Base-by-base conservation (phyloP, 2,113 vertebrate genomes). In the Gobius niger region DNA sequence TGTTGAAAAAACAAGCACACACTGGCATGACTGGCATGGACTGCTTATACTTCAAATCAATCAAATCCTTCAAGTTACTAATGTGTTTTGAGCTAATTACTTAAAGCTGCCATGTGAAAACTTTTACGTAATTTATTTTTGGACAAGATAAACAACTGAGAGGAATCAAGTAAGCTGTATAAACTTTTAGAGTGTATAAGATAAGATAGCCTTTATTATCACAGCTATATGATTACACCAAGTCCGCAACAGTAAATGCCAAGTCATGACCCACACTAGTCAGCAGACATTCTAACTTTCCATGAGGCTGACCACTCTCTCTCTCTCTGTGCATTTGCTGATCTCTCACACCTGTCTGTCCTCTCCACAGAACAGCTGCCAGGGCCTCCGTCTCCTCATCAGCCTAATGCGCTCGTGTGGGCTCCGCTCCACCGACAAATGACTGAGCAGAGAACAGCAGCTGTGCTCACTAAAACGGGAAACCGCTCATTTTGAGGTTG, bases 331-430 rank as follows among this genome's bases (percentile, higher is more conserved):
- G 5, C 24, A 34, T 34, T 40, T 42, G 18, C 67, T 67, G 65
- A 56, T 52, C 60, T 59, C 34, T 69, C 47, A 61, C n/a, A 57
- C 61, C 18, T 59, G 40, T 57, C 0, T 9, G 9, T 66, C 50
- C 80, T 78, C 16, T n/a, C 7, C 16, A 18, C 7, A 52, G 65
- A 67, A 54, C 49, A 80, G 18, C 51, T 1, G 42, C 60, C 67
- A 65, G 70, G 69, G 47, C 53, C 75, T 72, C 41, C 77, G 63
- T 40, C 15, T n/a, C 41, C 57, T 83, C 76, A 83, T 84, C 82
- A 49, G 9, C 44, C 68, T 79, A 78, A 82, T 80, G 68, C 60
- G 67, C 59, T 65, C 12, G 8, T 65, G 51, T 15, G 15, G 19
- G 51, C 63, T 49, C 3, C 41, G 64, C 73, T 14, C 41, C 57